phyloP scores from a whole-genome alignment of 2,888 invertebrate genomes.

The Teleiodes luculella region DNA sequence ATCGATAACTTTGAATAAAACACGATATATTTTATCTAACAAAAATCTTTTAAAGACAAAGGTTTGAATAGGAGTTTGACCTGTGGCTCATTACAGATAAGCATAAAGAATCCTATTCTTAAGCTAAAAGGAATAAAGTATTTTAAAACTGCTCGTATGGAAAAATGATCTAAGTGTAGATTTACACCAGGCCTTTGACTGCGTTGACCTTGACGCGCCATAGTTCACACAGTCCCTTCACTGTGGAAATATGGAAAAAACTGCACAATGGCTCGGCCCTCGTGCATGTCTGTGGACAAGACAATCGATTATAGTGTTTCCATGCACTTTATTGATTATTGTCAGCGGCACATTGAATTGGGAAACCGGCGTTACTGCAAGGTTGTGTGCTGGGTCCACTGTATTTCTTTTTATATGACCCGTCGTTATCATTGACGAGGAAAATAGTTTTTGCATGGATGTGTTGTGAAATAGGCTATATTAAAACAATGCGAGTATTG shows the following conservation, averaged over 20 bases:
- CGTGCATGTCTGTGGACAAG: slow-evolving; percentile 60
- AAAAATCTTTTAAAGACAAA: slow-evolving; percentile 30
- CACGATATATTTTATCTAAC: slow-evolving; percentile 24
- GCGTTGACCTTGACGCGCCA: slow-evolving; percentile 64
- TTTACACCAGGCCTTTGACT: slow-evolving; percentile 64
- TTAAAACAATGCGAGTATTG: too few species aligned
- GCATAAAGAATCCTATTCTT: neutral
- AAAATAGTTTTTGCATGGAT: slow-evolving; percentile 1
- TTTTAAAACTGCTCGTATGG: slow-evolving; percentile 3
- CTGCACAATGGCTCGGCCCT: slow-evolving; percentile 66
- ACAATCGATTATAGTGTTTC: slow-evolving; percentile 71
- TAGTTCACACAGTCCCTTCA: slow-evolving; percentile 76
- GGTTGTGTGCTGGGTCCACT: slow-evolving; percentile 41
- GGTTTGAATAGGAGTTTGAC: slow-evolving; percentile 25
- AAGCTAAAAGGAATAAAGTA: neutral
- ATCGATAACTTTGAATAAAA: slow-evolving; percentile 27
- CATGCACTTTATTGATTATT: slow-evolving; percentile 73
- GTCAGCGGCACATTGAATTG: slow-evolving; percentile 61
- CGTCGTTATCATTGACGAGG: slow-evolving; percentile 3
- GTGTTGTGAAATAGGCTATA: neutral
- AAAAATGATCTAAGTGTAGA: slow-evolving; percentile 22
- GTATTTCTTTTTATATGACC: slow-evolving; percentile 27
- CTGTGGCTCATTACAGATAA: slow-evolving; percentile 6
- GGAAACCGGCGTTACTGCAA: slow-evolving; percentile 57
- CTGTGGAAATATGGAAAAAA: slow-evolving; percentile 74